Evolutionary conservation across 2,797 vertebrate genomes (phyloP).

Genomic region (Trichosurus vulpecula): DNA sequence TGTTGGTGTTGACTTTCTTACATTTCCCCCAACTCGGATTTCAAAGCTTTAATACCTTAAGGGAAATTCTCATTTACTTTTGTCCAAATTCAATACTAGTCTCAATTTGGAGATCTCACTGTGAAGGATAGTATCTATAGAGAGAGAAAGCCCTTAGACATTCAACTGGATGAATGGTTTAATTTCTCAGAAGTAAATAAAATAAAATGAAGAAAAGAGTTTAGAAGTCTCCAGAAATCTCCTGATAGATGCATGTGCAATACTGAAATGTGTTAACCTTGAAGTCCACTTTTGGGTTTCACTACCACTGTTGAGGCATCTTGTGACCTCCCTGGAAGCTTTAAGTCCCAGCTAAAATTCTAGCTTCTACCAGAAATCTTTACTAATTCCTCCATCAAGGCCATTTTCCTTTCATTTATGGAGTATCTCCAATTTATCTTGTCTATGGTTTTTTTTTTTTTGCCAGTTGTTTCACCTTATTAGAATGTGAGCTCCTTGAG

Average conservation of each 20-base stretch:
- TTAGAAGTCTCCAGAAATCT: background rate
- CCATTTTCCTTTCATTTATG: background rate
- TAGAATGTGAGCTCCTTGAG: background rate
- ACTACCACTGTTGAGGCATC: background rate
- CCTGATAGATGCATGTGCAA: background rate
- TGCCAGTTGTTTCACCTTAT: background rate
- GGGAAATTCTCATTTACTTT: background rate
- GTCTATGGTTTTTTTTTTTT: background rate
- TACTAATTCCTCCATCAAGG: background rate
- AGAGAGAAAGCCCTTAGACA: background rate
- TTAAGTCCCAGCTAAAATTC: background rate
- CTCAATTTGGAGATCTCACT: background rate
- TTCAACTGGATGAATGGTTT: background rate
- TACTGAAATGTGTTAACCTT: background rate
- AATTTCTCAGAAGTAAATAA: too few relatives aligned
- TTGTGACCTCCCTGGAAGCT: background rate
- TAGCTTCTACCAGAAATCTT: background rate
- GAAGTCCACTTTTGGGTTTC: background rate
- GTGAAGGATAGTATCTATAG: background rate
- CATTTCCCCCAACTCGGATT: background rate
- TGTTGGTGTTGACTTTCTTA: background rate
- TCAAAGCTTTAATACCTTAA: background rate
- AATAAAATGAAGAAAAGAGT: background rate
- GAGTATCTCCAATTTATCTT: background rate
- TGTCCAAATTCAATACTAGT: background rate